A percentile compares a stretch with the other conserved stretches of the same genome.
Conservation (phyloP, 2,113 vertebrate species). For the Cnemophilus loriae region DNA sequence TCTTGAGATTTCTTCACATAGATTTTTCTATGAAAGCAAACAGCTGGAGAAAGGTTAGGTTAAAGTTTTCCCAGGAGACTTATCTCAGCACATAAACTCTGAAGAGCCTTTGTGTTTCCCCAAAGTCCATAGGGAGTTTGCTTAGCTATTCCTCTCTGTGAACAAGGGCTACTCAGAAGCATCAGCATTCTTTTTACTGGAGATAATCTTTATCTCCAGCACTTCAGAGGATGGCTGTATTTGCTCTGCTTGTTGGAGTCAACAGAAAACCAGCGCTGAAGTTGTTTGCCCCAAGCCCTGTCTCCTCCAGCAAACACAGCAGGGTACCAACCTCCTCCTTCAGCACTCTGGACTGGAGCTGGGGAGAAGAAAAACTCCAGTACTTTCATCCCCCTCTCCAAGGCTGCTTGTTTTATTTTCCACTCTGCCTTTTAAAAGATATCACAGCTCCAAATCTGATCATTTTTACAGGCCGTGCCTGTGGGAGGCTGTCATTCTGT, state of each 20-base stretch:
- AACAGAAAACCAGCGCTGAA: not conserved
- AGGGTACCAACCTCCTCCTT: not conserved
- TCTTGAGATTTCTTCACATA: not conserved
- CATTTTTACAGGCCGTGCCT: not conserved
- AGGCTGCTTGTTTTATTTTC: not conserved
- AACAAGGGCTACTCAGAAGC: not conserved
- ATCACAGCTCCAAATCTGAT: not conserved
- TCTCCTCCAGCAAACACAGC: not conserved
- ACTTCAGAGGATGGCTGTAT: not conserved
- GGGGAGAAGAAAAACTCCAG: not conserved
- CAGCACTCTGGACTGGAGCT: not conserved
- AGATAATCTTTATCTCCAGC: not conserved
- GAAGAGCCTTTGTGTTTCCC: not conserved
- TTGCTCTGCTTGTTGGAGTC: not conserved
- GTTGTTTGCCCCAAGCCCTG: not conserved
- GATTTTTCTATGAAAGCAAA: not conserved
- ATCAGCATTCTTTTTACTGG: not conserved
- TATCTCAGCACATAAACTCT: not conserved
- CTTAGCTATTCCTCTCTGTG: not conserved
- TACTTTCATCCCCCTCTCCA: not conserved
- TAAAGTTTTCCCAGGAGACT: not conserved
- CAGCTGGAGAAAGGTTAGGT: not conserved
- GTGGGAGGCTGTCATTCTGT: not conserved
- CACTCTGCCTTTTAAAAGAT: not conserved
- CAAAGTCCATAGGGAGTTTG: not conserved